Evolutionary conservation across 2,113 vertebrate genomes (phyloP).

Genomic region (Maccullochella peelii): DNA sequence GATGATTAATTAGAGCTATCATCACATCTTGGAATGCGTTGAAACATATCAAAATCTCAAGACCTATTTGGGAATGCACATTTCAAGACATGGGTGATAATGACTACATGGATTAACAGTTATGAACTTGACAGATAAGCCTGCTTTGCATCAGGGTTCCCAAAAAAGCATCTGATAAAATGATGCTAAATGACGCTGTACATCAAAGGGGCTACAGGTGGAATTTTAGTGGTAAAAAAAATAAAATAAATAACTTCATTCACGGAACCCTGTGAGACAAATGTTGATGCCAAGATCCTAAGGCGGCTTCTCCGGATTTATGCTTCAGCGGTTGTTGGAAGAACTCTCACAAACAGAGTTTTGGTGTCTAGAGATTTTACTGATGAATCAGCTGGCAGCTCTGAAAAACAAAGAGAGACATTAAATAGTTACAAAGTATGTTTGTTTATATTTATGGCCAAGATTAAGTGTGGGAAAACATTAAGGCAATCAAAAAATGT

Average conservation of each 20-base stretch:
- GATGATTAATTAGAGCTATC: not conserved
- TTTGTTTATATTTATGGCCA: not conserved
- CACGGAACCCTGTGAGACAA: constrained; percentile 25
- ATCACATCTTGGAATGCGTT: not conserved
- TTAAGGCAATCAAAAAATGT: not conserved
- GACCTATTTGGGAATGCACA: not conserved
- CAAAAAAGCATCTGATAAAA: constrained; percentile 26
- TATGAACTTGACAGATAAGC: constrained; percentile 48
- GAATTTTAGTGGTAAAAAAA: constrained; percentile 25
- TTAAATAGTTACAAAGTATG: not conserved
- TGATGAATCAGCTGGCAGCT: constrained; percentile 87
- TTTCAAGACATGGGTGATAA: not conserved
- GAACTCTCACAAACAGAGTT: constrained; percentile 89
- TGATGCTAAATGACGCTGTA: not conserved
- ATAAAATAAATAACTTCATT: constrained; percentile 9
- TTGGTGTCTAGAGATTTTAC: constrained; percentile 90
- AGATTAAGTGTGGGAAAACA: not conserved
- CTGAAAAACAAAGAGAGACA: constrained; percentile 78
- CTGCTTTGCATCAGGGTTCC: constrained; percentile 34
- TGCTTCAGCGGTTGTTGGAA: constrained; percentile 88
- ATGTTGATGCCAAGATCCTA: constrained; percentile 20
- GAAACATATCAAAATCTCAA: constrained; percentile 1
- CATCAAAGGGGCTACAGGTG: constrained; percentile 20
- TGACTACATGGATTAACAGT: constrained; percentile 1
- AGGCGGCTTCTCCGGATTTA: constrained; percentile 49